Evolutionary conservation across 2,888 invertebrate genomes (phyloP), one percentile per base, ranked within the genome.

Genomic region (Apotomis capreana): DNA sequence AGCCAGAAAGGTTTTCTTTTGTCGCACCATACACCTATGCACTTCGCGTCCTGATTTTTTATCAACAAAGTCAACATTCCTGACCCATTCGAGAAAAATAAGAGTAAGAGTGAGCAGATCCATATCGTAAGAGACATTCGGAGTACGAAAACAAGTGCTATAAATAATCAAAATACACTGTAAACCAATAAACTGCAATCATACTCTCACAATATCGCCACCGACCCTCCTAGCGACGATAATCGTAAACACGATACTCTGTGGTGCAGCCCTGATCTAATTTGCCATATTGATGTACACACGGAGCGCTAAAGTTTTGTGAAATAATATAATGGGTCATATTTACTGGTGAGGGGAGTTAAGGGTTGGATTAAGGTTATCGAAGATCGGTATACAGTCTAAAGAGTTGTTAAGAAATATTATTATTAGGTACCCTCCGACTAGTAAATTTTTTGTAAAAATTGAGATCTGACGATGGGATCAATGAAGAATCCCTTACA

Each of bases 161-260:
- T 4, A 26, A 57, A 57, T 64, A 64, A 57, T 26, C 55, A 64
- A 54, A 65, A 46, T 46, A 26, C 55, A 13, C 51, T 63, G 26
- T 68, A 59, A 68, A 46, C 59, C 51, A 68, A 68, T 68, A 59
- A 68, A 58, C 6, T 54, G 60, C 49, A 72, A 59, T 63, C 57
- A 68, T 71, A 68, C 54, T 62, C 57, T 26, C 60, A 72, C 61
- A 57, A 67, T 36, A 72, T 58, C 57, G 68, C 57, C 67, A 62
- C 57, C 26, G 46, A 40, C 67, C 67, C 62, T 49, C 55, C 61
- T 37, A 8, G 59, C 70, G 55, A 62, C 51, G 44, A 68, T 71
- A 55, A 71, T 52, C 72, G 58, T 72, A 72, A 72, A 72, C 72
- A 72, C 72, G 40, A 36, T 68, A 63, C 68, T 72, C 63, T 68